phyloP scores from a whole-genome alignment of 2,797 vertebrate species.

The Austrolebias charrua region DNA sequence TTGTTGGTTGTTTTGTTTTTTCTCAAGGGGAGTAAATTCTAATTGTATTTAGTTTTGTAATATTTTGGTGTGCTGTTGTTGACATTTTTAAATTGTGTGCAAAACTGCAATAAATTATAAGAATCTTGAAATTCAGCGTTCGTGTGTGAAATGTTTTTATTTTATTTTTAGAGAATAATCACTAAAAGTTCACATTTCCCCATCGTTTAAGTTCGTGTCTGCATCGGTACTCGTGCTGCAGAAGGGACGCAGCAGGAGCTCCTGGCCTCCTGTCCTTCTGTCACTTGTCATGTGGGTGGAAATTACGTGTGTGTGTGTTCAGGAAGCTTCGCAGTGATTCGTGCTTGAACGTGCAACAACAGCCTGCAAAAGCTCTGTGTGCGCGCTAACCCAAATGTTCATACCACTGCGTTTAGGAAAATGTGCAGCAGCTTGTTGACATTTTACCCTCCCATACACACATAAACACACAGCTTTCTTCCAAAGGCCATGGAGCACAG shows the following conservation, averaged over 20 bases:
- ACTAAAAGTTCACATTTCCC: background rate
- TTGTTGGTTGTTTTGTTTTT: too few relatives aligned
- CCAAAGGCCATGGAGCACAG: constrained; percentile 78
- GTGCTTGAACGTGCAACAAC: constrained; percentile 34
- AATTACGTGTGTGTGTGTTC: constrained; percentile 30
- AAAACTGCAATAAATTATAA: constrained; percentile 99
- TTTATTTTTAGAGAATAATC: background rate
- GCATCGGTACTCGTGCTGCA: constrained; percentile 17
- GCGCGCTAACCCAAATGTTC: constrained; percentile 34
- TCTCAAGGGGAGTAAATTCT: constrained; percentile 99
- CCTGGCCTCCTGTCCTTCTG: constrained; percentile 43
- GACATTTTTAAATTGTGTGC: constrained; percentile 99
- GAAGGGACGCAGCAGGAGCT: constrained; percentile 37
- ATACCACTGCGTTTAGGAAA: constrained; percentile 66
- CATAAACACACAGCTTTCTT: constrained; percentile 44
- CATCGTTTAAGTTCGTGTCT: background rate
- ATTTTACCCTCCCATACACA: constrained; percentile 58
- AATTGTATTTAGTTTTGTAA: constrained; percentile 99
- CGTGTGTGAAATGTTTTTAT: constrained; percentile 39
- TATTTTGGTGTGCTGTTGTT: constrained; percentile 98
- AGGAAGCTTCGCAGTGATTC: constrained; percentile 14
- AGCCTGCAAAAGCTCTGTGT: constrained; percentile 21
- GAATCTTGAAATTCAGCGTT: constrained; percentile 81
- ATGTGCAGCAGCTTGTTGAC: constrained; percentile 80
- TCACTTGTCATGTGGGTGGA: constrained; percentile 65